phyloP scores from a whole-genome alignment of 2,797 vertebrate species.

The Danionella dracula region DNA sequence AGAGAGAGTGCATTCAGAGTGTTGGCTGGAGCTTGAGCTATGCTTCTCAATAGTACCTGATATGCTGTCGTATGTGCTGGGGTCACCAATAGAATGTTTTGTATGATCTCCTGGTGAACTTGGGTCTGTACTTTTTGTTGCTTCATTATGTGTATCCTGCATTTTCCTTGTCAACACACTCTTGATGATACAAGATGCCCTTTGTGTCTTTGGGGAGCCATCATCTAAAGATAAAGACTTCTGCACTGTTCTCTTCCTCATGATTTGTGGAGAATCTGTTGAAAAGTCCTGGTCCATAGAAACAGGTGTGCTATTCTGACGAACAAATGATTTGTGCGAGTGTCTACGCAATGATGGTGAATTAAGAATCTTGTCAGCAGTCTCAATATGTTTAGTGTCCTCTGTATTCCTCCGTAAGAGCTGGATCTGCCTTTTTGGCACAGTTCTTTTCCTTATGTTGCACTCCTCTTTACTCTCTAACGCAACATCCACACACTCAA shows the following conservation, averaged over 20 bases:
- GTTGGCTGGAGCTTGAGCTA: conserved; percentile 53
- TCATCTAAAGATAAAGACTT: conserved; percentile 81
- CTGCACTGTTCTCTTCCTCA: conserved; percentile 67
- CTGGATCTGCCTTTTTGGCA: conserved; percentile 92
- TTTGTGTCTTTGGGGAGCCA: conserved; percentile 71
- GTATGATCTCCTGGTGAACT: conserved; percentile 46
- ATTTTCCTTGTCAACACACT: conserved; percentile 87
- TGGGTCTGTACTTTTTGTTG: conserved; percentile 41
- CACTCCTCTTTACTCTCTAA: conserved; percentile 74
- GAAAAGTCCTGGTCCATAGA: conserved; percentile 52
- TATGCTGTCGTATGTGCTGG: conserved; percentile 25
- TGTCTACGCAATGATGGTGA: conserved; percentile 51
- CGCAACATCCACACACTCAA: conserved; percentile 85
- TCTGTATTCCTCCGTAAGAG: conserved; percentile 76
- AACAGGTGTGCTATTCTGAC: conserved; percentile 69
- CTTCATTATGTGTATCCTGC: conserved; percentile 63
- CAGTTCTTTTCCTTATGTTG: conserved; percentile 77
- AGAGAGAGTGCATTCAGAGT: conserved; percentile 58
- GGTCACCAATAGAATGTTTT: conserved; percentile 27
- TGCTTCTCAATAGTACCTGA: conserved; percentile 45
- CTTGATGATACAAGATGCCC: conserved; percentile 83
- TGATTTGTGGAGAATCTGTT: conserved; percentile 42
- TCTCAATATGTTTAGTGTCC: conserved; percentile 67
- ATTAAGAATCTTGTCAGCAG: conserved; percentile 62
- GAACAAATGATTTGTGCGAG: conserved; percentile 58